Percentiles rank a stretch among this genome's conserved stretches.
phyloP scores from a whole-genome alignment of 2,888 invertebrate genomes.

The Limnephilus auricula region DNA sequence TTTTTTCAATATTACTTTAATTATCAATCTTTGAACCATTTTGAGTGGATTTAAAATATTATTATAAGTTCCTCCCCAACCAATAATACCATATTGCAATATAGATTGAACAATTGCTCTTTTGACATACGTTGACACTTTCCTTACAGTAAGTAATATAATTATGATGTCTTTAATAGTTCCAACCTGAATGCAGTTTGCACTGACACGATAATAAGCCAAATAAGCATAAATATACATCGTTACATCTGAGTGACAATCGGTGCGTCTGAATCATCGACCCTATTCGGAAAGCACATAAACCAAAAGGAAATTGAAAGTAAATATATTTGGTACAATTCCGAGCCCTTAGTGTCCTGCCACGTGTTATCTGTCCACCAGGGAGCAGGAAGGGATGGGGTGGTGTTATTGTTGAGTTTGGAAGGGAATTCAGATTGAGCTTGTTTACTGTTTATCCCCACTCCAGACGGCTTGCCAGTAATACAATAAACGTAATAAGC shows the following conservation, averaged over 20 bases:
- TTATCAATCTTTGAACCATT: too few species aligned
- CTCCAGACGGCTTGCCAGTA: conserved; percentile 33
- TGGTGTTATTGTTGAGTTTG: conserved; percentile 61
- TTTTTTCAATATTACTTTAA: too few species aligned
- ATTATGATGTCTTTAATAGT: neutral
- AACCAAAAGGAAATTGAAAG: conserved; percentile 42
- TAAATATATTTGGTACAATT: conserved; percentile 32
- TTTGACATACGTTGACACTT: too few species aligned
- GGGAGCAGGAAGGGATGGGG: conserved; percentile 35
- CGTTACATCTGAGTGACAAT: neutral
- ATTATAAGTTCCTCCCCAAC: too few species aligned
- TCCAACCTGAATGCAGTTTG: neutral
- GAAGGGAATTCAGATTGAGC: conserved; percentile 64
- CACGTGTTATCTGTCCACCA: conserved; percentile 39
- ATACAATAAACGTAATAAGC: conserved; percentile 63
- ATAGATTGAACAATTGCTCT: too few species aligned
- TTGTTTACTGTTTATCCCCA: conserved; percentile 59
- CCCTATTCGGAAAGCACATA: conserved; percentile 24
- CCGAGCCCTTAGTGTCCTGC: conserved; percentile 34
- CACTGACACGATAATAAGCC: neutral
- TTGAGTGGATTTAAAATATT: too few species aligned
- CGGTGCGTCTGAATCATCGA: neutral
- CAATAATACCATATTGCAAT: too few species aligned
- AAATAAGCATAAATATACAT: neutral
- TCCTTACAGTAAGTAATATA: too few species aligned